Percentiles rank a stretch among this genome's conserved stretches.
phyloP scores from a whole-genome alignment of 2,888 invertebrate species.

The Microctonus hyperodae region DNA sequence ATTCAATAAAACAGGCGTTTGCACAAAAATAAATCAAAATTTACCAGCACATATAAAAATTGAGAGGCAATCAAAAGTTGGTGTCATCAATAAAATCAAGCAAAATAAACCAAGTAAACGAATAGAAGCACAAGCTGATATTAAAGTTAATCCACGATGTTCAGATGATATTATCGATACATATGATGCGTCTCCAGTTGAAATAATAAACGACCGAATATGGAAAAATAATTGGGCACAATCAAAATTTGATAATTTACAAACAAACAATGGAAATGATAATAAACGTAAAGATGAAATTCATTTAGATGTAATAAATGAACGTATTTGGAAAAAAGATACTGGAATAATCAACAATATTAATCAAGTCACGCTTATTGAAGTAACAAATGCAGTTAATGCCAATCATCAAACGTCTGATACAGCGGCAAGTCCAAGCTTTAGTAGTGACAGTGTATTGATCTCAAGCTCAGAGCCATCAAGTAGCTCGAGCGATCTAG shows the following conservation, averaged over 20 bases:
- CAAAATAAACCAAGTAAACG: conserved; percentile 34
- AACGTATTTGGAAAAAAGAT: conserved; percentile 55
- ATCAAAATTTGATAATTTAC: conserved; percentile 37
- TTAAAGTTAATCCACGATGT: conserved; percentile 24
- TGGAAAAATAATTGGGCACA: conserved; percentile 58
- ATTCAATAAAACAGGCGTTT: conserved; percentile 5
- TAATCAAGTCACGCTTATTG: conserved; percentile 52
- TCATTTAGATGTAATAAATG: conserved; percentile 58
- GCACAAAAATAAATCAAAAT: conserved; percentile 25
- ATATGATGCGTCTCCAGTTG: conserved; percentile 47
- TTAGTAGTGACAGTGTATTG: conserved; percentile 57
- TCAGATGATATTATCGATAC: conserved; percentile 36
- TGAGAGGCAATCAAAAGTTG: conserved; percentile 31
- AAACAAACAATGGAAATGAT: conserved; percentile 25
- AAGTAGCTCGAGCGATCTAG: conserved; percentile 57
- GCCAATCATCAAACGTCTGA: conserved; percentile 44
- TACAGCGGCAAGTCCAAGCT: conserved; percentile 56
- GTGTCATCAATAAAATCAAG: conserved; percentile 33
- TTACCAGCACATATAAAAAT: conserved; percentile 21
- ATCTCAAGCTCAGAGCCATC: conserved; percentile 61
- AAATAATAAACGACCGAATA: conserved; percentile 58
- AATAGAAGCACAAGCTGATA: conserved; percentile 27
- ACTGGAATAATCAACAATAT: neutral
- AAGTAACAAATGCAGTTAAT: conserved; percentile 53
- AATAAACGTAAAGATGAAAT: conserved; percentile 39